Conservation (phyloP, 2,888 invertebrate species). For the Scaeva pyrastri region DNA sequence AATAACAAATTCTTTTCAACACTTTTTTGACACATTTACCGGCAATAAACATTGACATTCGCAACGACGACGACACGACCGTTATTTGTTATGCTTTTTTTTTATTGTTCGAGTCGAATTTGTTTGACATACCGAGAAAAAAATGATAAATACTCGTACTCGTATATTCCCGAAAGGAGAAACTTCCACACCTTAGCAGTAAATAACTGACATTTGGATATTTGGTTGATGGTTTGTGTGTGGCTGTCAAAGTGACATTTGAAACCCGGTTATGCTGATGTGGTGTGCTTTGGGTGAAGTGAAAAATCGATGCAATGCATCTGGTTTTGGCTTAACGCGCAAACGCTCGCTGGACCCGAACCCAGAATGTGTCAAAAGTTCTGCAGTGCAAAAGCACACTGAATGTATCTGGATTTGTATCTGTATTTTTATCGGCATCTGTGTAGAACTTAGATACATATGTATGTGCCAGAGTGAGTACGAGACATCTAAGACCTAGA, state of each 20-base stretch:
- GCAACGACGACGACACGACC: neutral
- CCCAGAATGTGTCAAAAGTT: conserved; percentile 54
- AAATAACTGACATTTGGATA: conserved; percentile 41
- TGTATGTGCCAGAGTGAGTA: neutral
- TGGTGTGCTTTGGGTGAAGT: conserved; percentile 11
- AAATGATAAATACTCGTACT: conserved; percentile 22
- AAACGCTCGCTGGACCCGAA: conserved; percentile 52
- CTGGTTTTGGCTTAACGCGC: conserved; percentile 45
- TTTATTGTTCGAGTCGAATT: conserved; percentile 6
- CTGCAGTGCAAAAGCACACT: conserved; percentile 55
- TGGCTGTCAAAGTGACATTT: conserved; percentile 61
- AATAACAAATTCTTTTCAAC: conserved; percentile 27
- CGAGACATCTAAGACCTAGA: conserved; percentile 45
- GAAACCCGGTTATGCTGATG: neutral
- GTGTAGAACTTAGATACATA: no score
- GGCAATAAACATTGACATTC: conserved; percentile 36
- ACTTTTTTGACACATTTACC: conserved; percentile 47
- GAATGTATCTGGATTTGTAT: no score
- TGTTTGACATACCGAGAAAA: conserved; percentile 12
- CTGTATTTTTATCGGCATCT: conserved; percentile 21
- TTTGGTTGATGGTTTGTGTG: conserved; percentile 5
- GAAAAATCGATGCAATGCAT: conserved; percentile 71
- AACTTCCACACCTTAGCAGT: conserved; percentile 47
- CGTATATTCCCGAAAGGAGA: conserved; percentile 34
- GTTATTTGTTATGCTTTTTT: conserved; percentile 34